phyloP scores from a whole-genome alignment of 2,113 vertebrate genomes.

The Clarias batrachus region DNA sequence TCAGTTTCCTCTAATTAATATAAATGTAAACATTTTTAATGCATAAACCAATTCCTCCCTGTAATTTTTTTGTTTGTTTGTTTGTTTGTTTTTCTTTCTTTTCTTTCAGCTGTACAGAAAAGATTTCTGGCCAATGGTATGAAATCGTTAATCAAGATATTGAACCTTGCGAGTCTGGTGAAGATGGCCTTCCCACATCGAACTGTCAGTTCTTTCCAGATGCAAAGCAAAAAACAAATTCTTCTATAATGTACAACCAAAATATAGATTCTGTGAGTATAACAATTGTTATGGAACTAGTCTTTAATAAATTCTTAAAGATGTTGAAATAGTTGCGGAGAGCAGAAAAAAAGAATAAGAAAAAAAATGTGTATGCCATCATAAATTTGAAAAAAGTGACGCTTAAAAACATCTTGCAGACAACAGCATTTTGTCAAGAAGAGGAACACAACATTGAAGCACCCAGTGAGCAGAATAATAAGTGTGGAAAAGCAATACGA shows the following conservation, averaged over 20 bases:
- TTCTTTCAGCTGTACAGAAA: constrained; percentile 20
- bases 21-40: background rate
- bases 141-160: background rate
- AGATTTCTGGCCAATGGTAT: background rate
- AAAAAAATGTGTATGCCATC: too few species aligned
- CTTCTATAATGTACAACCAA: constrained; percentile 48
- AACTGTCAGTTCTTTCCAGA: constrained; percentile 44
- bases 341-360: background rate
- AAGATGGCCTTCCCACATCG: background rate
- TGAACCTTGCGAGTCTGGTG: background rate
- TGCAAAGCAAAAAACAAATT: constrained; percentile 17
- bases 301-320: background rate
- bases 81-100: background rate
- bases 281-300: background rate
- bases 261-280: constrained; percentile 43
- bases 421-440: constrained; percentile 68
- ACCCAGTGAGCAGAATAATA: constrained; percentile 69
- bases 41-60: background rate
- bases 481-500: constrained; percentile 66
- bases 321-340: background rate
- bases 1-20: background rate
- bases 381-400: too few species aligned
- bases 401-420: constrained; percentile 50
- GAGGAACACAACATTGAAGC: constrained; percentile 67
- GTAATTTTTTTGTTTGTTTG: background rate